Base-by-base conservation (phyloP, 2,888 invertebrate genomes). In the Amphimallon solstitiale region DNA sequence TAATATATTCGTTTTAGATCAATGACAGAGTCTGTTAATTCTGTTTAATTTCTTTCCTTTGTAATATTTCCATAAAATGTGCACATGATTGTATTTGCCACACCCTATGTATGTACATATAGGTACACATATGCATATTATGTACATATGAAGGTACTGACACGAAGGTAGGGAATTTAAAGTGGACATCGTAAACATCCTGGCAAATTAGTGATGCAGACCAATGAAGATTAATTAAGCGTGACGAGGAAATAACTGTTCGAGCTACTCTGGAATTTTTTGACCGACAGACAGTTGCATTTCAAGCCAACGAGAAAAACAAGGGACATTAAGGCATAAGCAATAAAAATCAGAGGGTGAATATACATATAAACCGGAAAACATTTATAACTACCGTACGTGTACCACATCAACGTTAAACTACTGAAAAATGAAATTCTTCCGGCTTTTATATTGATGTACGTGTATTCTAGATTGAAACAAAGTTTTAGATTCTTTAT, bases 161-260 rank as follows among this genome's bases (percentile, higher is more conserved):
- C 64, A 65, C 64, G 51, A 29, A 59, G 43, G 23, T 59, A 43
- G 56, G 56, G 56, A 63, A 70, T 70, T 68, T 68, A 59, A 68
- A 63, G 46, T 63, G 65, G 63, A 59, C 63, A 63, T 65, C 29
- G 65, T 68, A 68, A 68, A 68, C 68, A 68, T 70, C 67, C 68
- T 68, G n/a, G 68, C 56, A 48, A 70, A 70, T 70, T 70, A 64
- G 56, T 46, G 67, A 66, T 70, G 68, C 70, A 68, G 54, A 66
- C 66, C 64, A 56, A 65, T 68, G 68, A 66, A 68, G 45, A 37
- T 62, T 68, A 70, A 70, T 70, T 70, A 66, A 49, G 56, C 66
- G 66, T 68, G 64, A 68, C 70, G 52, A 65, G 68, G 68, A 67
- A 67, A 61, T 40, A 40, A 49, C 64, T 37, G 54, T 46, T 52